Base-by-base conservation (phyloP, 2,888 invertebrate species). In the Nymphalis urticae region DNA sequence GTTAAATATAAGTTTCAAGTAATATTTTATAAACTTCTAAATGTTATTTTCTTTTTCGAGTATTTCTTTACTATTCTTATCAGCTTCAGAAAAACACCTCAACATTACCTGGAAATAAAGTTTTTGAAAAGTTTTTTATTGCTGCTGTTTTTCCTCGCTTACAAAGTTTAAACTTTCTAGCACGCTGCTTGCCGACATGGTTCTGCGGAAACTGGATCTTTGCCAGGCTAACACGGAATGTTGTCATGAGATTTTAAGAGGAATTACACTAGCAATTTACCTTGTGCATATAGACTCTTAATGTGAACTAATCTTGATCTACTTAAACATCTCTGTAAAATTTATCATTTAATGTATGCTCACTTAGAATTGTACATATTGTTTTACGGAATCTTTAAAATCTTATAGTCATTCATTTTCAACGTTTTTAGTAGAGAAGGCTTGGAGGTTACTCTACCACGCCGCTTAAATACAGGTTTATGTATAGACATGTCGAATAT, bases 161-260 rank as follows among this genome's bases (percentile, higher is more conserved):
- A 71, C 73, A 70, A 64, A 73, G 73, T 69, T 66, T 62, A 70
- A 60, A 66, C 62, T 72, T 68, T 56, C 47, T 64, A 63, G 66
- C 62, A 70, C 68, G 66, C 62, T 64, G 69, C 69, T 66, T 61
- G 66, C 61, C 64, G 70, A 68, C 68, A 71, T 66, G 68, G 70
- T 72, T 73, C 66, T 66, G 70, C 59, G 72, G 72, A 70, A 72
- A 73, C 78, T 88, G 88, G 87, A 84, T 66, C 74, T 73, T 56
- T 69, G 88, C 88, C 87, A 88, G 79, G 68, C 69, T 69, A 74
- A 71, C 76, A 79, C 76, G 84, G 82, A 85, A 82, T 81, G 79
- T 79, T 81, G 82, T 84, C 85, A 86, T 83, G 80, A 84, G 82
- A 84, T 83, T 83, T 67, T 69, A 73, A 64, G 65, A 72, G 69